Evolutionary conservation across 2,888 invertebrate genomes (phyloP).

Genomic region (Panzeria rudis): DNA sequence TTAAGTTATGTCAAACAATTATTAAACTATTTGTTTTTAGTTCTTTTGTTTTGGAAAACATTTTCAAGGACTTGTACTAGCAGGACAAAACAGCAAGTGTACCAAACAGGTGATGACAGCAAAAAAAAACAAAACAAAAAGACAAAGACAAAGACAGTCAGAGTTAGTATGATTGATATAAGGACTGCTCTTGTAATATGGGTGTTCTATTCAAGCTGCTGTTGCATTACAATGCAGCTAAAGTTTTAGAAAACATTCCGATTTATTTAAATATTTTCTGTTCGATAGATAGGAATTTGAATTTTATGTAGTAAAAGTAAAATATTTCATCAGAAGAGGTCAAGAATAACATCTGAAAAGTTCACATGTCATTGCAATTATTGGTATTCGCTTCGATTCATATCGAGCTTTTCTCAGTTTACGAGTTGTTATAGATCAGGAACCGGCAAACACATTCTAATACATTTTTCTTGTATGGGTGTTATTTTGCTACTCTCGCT

Average conservation of each 20-base stretch:
- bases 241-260: constrained; percentile 9
- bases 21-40: constrained; percentile 20
- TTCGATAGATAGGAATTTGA: constrained; percentile 2
- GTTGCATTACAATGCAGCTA: constrained; percentile 10
- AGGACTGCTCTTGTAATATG: not conserved
- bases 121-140: too few relatives aligned
- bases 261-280: not conserved
- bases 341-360: not conserved
- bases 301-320: not conserved
- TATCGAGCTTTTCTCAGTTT: not conserved
- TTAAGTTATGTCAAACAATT: constrained; percentile 54
- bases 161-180: constrained; percentile 24
- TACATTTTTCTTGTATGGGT: too few relatives aligned
- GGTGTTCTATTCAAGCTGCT: constrained; percentile 1
- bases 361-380: constrained; percentile 1
- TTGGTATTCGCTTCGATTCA: not conserved
- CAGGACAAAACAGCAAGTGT: constrained; percentile 21
- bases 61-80: constrained; percentile 35
- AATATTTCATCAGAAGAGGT: not conserved
- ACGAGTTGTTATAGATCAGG: too few relatives aligned
- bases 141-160: constrained; percentile 22
- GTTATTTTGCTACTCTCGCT: too few relatives aligned
- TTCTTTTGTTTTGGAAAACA: constrained; percentile 9
- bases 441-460: too few relatives aligned
- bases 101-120: constrained; percentile 47